Evolutionary conservation across 92 coral and sea anemone species (phyloP).

Genomic region (Porites evermanni): DNA sequence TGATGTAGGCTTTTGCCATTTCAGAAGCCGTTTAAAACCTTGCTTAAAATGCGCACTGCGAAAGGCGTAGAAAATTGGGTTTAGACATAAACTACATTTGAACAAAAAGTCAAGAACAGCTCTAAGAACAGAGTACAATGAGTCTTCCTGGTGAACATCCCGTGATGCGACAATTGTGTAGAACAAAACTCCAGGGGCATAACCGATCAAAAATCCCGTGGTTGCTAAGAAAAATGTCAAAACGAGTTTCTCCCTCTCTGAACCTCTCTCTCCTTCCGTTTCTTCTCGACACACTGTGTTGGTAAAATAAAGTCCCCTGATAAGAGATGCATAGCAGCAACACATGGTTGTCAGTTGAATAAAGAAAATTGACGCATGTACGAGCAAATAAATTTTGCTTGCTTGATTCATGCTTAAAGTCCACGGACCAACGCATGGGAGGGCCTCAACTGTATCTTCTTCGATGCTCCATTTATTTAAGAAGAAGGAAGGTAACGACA

Average conservation of each 20-base stretch:
- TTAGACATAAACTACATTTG: background rate
- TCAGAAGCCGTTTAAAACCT: background rate
- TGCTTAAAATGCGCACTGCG: background rate
- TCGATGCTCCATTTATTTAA: background rate
- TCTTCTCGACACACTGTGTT: background rate
- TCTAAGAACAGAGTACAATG: background rate
- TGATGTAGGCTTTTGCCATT: background rate
- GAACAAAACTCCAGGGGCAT: background rate
- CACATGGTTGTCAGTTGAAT: background rate
- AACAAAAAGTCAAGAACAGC: background rate
- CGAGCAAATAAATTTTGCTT: background rate
- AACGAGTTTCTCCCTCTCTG: background rate
- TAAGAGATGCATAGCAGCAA: slow-evolving; percentile 10
- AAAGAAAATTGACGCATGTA: background rate
- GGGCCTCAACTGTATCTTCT: background rate
- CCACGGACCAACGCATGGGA: background rate
- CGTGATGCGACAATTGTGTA: background rate
- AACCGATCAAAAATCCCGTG: background rate
- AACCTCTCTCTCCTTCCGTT: background rate
- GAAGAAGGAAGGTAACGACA: background rate
- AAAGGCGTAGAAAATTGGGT: background rate
- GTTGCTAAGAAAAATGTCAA: slow-evolving; percentile 6
- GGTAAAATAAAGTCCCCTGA: slow-evolving; percentile 8
- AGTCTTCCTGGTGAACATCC: background rate
- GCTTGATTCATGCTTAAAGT: background rate